Conservation (phyloP, 1,140 invertebrate genomes). For the Ladona fulva region DNA sequence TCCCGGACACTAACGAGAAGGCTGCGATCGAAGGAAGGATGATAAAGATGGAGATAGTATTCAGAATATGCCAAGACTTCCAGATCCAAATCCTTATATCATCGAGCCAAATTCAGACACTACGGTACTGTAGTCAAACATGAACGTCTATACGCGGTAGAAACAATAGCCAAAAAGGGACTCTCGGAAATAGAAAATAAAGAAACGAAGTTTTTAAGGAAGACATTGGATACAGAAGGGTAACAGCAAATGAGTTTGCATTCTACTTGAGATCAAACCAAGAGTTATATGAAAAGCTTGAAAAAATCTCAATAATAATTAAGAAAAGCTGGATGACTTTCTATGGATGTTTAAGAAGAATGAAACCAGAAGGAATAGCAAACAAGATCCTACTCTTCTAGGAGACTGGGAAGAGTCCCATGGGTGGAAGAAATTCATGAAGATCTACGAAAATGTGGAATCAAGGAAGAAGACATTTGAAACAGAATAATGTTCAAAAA, state of each 20-base stretch:
- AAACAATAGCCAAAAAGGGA: not conserved
- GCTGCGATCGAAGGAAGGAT: not conserved
- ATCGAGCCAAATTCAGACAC: not conserved
- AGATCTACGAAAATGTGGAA: no score
- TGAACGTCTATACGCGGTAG: not conserved
- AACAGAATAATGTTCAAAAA: no score
- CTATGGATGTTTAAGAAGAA: not conserved
- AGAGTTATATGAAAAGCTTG: not conserved
- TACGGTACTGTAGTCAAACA: not conserved
- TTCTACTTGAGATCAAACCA: not conserved
- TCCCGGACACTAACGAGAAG: not conserved
- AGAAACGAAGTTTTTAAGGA: not conserved
- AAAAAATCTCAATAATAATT: not conserved
- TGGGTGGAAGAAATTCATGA: no score
- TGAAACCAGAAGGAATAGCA: not conserved
- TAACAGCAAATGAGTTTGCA: not conserved
- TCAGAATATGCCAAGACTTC: not conserved
- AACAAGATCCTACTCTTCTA: not conserved
- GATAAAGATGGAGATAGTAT: not conserved
- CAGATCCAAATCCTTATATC: not conserved
- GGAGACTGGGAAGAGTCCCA: not conserved
- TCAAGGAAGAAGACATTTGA: no score
- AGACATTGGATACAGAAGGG: not conserved
- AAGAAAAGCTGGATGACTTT: not conserved
- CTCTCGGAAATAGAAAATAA: not conserved